Evolutionary conservation across 2,113 vertebrate species (phyloP), one percentile per base, ranked within the genome.

Genomic region (Antechinus flavipes): DNA sequence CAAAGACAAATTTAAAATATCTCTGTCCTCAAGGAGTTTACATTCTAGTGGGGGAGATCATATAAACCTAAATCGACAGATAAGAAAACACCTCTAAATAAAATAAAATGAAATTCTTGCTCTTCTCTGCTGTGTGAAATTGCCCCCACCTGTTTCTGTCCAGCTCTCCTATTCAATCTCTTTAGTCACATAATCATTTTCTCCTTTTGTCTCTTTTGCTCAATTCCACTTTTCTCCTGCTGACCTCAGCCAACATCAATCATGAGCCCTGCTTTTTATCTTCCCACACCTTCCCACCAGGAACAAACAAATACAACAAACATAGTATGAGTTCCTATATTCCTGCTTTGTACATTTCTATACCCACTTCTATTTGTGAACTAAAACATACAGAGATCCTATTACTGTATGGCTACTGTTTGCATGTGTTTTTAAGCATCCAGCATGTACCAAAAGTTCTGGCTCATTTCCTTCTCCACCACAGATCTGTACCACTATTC

Each of bases 371-470:
- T 8, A 50, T 47, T 54, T 46, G 68, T 90, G 90, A 94, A 91
- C 30, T 54, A 90, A 92, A 91, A 92, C 11, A 54, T 8, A n/a
- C 94, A 42, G 90, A 95, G 90, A 26, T 49, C 68, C 0, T 0
- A 68, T 58, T 35, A 91, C 84, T 25, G 54, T 0, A 23, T 25
- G 54, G 54, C 76, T 93, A 54, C 1, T 92, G 47, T 91, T 93
- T 92, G 91, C 93, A 58, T 9, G 55, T 25, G 26, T 92, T 94
- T 97, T 97, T 95, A 96, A 94, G 42, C 49, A 94, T 19, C 91
- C 91, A 93, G 8, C 50, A 27, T 35, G 89, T 91, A 8, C 93
- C 89, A 90, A 84, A 96, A 92, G 42, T 91, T 90, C 26, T 93
- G 50, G 53, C 23, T 42, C 76, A 92, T 54, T 91, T 68, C 42